Evolutionary conservation across 2,888 invertebrate species (phyloP).

Genomic region (Metacarcinus magister): DNA sequence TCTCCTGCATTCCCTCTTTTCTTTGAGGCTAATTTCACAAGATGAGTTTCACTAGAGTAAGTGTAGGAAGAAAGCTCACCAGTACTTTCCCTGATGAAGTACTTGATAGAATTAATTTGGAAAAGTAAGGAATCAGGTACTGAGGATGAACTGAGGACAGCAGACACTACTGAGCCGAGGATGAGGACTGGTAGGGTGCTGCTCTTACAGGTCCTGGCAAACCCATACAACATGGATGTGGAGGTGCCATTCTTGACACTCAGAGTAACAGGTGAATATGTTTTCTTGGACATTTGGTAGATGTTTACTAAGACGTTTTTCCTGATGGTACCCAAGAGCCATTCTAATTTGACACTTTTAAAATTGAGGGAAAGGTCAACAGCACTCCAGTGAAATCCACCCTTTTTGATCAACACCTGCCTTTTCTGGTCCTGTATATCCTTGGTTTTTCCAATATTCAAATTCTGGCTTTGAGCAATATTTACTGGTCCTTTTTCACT

Average conservation of each 20-base stretch:
- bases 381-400: constrained; percentile 80
- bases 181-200: constrained; percentile 69
- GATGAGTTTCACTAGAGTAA: constrained; percentile 68
- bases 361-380: constrained; percentile 81
- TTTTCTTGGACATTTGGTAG: constrained; percentile 72
- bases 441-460: background rate
- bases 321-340: constrained; percentile 82
- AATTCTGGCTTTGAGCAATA: background rate
- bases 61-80: constrained; percentile 78
- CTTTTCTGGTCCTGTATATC: constrained; percentile 38
- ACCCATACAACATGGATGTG: constrained; percentile 73
- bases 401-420: constrained; percentile 70
- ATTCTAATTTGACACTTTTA: constrained; percentile 82
- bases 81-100: constrained; percentile 75
- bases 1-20: constrained; percentile 74
- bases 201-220: constrained; percentile 54
- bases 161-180: constrained; percentile 75
- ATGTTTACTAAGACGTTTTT: constrained; percentile 78
- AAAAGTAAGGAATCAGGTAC: constrained; percentile 66
- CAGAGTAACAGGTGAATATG: constrained; percentile 70
- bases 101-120: constrained; percentile 71
- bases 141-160: constrained; percentile 68
- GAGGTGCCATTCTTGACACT: constrained; percentile 78
- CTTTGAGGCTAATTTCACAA: constrained; percentile 75
- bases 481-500: background rate